A percentile compares a stretch with the other conserved stretches of the same genome.
Evolutionary conservation across 2,797 vertebrate species (phyloP).

Genomic region (Lacerta viridis): DNA sequence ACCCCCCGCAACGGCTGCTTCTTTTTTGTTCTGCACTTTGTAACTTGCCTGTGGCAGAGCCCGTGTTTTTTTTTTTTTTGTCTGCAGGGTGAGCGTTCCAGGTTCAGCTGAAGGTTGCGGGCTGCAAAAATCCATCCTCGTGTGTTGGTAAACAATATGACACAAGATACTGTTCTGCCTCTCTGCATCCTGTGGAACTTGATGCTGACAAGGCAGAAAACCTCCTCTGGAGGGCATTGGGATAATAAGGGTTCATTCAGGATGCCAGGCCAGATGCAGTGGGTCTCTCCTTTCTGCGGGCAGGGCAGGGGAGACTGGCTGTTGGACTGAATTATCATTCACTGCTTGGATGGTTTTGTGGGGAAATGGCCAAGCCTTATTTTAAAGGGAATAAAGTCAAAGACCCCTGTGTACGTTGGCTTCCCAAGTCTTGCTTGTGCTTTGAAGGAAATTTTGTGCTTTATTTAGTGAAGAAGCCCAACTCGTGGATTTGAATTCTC

Average conservation of each 20-base stretch:
- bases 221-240: rapidly evolving
- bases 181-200: not conserved
- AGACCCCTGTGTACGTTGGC: not conserved
- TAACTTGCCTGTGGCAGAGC: rapidly evolving
- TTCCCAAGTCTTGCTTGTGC: not conserved
- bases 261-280: not conserved
- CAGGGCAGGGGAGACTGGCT: not conserved
- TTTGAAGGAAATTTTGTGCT: not conserved
- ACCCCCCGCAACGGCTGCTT: not conserved
- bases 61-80: not conserved
- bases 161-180: rapidly evolving
- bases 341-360: not conserved
- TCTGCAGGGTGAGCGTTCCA: rapidly evolving
- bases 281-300: not conserved
- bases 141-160: not conserved
- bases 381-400: not conserved
- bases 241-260: not conserved
- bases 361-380: not conserved
- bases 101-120: not conserved
- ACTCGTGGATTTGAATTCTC: not conserved
- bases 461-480: not conserved
- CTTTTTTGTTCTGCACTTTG: rapidly evolving
- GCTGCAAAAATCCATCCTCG: not conserved
- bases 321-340: not conserved
- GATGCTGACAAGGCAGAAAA: rapidly evolving